Conservation (phyloP, 2,797 vertebrate species). For the Cirrhinus molitorella region DNA sequence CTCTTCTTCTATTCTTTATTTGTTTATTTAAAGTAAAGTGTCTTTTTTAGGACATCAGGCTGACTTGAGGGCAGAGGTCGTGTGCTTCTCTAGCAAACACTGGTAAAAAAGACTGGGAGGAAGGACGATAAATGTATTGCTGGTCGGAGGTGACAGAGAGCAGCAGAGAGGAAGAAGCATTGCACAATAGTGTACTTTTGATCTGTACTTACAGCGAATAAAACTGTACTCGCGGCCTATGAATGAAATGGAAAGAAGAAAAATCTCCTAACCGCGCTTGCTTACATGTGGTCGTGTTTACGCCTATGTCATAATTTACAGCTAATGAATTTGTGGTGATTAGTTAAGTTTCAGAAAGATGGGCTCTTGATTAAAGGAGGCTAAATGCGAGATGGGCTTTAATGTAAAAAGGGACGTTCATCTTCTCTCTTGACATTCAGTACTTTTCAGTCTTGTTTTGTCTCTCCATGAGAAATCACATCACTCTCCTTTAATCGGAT, state of each 20-base stretch:
- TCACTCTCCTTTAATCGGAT: constrained; percentile 57
- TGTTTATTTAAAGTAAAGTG: not conserved
- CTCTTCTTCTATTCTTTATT: constrained; percentile 2
- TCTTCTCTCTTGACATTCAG: constrained; percentile 27
- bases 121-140: constrained; percentile 19
- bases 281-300: constrained; percentile 13
- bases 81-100: constrained; percentile 31
- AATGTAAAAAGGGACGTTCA: constrained; percentile 25
- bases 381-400: constrained; percentile 2
- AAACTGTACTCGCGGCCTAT: constrained; percentile 20
- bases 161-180: constrained; percentile 27
- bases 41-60: constrained; percentile 14
- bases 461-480: constrained; percentile 39
- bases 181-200: constrained; percentile 48
- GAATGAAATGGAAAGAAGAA: not conserved
- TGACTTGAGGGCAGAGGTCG: constrained; percentile 29
- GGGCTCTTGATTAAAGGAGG: constrained; percentile 3
- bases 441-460: constrained; percentile 37
- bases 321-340: constrained; percentile 5
- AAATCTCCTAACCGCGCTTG: constrained; percentile 1
- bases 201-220: constrained; percentile 41
- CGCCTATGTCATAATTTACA: not conserved
- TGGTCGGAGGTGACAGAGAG: constrained; percentile 32
- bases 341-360: constrained; percentile 3
- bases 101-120: constrained; percentile 4